These are phyloP conservation scores for Brachionus koreanus DNA, from an alignment of 1,140 invertebrate genomes.

Conservation along the genomic window DNA sequence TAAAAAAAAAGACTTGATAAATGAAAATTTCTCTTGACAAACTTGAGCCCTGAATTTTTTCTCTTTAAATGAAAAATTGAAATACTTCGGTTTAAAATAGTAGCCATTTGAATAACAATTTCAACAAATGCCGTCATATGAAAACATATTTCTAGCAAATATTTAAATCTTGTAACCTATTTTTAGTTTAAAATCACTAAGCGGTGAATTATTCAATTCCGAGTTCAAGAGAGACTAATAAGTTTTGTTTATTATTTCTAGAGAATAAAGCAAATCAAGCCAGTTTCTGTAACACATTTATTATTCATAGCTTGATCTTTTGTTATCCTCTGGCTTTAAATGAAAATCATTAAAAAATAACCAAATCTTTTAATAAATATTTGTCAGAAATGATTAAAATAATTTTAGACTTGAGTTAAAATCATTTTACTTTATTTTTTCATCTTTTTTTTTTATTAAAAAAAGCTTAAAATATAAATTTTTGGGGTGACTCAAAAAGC, in stretches of 20 bases:
- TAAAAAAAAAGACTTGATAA: neutral
- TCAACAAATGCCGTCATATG: neutral
- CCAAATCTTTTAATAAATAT: neutral
- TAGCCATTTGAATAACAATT: conserved; percentile 3
- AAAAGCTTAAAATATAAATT: too few relatives aligned
- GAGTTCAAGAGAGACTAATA: neutral
- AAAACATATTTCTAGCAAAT: neutral
- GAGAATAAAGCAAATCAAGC: neutral
- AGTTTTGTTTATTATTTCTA: neutral
- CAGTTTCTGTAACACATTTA: neutral
- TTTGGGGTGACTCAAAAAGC: too few relatives aligned
- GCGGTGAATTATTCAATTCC: conserved; percentile 1
- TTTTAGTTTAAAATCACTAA: neutral
- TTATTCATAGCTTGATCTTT: neutral
- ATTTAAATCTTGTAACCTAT: neutral
- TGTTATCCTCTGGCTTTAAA: neutral
- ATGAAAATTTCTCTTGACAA: neutral
- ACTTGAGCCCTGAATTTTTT: neutral
- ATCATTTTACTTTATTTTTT: neutral
- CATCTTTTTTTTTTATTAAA: too few relatives aligned
- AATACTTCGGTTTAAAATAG: neutral
- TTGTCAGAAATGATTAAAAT: neutral
- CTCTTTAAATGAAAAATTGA: neutral
- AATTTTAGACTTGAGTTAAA: neutral
- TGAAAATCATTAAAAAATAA: neutral